These are phyloP conservation scores for Lontra canadensis DNA, from an alignment of 2,113 vertebrate species.

Conservation along the genomic window DNA sequence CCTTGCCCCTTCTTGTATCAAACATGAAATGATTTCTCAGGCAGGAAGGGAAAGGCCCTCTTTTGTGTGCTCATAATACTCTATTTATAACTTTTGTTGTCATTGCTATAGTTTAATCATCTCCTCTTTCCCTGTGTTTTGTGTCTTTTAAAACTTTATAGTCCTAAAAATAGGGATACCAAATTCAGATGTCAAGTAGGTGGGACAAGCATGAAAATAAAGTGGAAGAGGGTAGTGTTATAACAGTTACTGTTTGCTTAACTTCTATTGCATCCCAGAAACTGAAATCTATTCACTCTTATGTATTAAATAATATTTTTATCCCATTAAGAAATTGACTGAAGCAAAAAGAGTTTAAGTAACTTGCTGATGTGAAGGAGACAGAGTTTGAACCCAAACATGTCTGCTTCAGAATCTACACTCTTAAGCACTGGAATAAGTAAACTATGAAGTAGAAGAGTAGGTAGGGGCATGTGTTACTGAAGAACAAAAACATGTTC, in stretches of 20 bases:
- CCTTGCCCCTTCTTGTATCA: neutral
- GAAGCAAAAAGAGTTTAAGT: neutral
- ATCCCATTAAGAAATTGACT: neutral
- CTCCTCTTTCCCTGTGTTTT: neutral
- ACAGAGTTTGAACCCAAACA: neutral
- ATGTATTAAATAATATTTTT: neutral
- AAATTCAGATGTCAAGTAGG: neutral
- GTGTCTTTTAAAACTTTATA: neutral
- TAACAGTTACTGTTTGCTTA: neutral
- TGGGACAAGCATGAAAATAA: neutral
- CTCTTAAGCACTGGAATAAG: neutral
- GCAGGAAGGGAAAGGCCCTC: neutral
- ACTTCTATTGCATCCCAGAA: neutral
- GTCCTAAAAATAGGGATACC: neutral
- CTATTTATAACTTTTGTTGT: neutral
- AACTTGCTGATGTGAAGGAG: neutral
- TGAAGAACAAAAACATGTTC: neutral
- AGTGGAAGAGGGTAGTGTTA: neutral
- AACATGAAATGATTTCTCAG: neutral
- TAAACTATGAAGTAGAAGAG: neutral
- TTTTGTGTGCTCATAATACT: neutral
- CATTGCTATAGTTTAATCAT: neutral
- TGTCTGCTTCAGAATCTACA: neutral
- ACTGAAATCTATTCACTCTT: neutral
- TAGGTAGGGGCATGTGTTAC: rapidly evolving